phyloP scores from a whole-genome alignment of 2,113 vertebrate genomes.

The Microcebus murinus region DNA sequence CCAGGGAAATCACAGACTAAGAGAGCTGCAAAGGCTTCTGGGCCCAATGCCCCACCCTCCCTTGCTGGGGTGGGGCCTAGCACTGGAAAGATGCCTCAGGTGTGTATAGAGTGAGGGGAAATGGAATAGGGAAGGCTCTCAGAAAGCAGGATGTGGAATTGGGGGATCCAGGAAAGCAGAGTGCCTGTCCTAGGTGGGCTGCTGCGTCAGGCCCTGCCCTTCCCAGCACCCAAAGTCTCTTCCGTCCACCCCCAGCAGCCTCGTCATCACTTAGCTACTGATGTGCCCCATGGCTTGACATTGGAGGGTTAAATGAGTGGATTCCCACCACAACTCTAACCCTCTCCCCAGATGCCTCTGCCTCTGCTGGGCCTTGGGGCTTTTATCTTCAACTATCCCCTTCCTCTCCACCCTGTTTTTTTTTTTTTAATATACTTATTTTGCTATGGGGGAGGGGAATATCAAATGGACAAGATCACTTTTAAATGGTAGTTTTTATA shows the following conservation, averaged over 20 bases:
- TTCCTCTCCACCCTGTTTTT: neutral
- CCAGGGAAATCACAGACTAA: constrained; percentile 14
- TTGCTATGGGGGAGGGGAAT: constrained; percentile 79
- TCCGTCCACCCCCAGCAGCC: neutral
- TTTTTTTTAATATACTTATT: constrained; percentile 82
- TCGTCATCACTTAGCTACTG: constrained; percentile 76
- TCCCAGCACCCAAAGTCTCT: constrained; percentile 49
- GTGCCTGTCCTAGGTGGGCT: neutral
- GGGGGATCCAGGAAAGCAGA: neutral
- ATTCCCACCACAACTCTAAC: neutral
- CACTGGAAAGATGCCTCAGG: constrained; percentile 74
- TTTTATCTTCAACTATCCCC: constrained; percentile 40
- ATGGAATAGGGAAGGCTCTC: neutral
- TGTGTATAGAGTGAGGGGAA: constrained; percentile 33
- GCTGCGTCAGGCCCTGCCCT: neutral
- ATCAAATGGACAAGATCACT: constrained; percentile 80
- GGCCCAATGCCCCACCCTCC: neutral
- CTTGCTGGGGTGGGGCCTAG: neutral
- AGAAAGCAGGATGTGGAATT: neutral
- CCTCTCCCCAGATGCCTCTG: constrained; percentile 10
- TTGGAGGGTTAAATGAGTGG: constrained; percentile 41
- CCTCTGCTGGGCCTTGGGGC: constrained; percentile 65
- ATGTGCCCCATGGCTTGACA: constrained; percentile 66
- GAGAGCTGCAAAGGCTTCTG: constrained; percentile 31
- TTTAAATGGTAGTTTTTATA: constrained; percentile 87